These are phyloP conservation scores for Polyodon spathula DNA, from an alignment of 2,113 vertebrate genomes.

Conservation along the genomic window DNA sequence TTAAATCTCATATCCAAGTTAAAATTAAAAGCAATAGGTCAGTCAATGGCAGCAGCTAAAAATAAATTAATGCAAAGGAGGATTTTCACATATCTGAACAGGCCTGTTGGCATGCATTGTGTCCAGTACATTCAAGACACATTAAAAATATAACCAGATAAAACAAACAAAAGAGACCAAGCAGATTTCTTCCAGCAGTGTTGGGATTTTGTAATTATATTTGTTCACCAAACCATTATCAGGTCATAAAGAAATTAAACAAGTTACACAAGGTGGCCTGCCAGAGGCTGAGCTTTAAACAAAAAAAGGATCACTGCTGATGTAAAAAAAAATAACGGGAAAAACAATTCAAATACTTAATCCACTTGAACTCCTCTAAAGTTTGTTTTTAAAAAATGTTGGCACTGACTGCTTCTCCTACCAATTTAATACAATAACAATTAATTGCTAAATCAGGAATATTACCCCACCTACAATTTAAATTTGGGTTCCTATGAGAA, in stretches of 20 bases:
- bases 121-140: neutral
- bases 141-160: neutral
- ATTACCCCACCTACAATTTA: slow-evolving; percentile 16
- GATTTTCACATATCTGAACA: too few species aligned
- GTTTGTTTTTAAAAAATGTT: neutral
- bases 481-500: slow-evolving; percentile 13
- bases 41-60: too few species aligned
- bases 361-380: slow-evolving; percentile 1
- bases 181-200: slow-evolving; percentile 14
- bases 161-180: slow-evolving; percentile 12
- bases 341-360: neutral
- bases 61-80: too few species aligned
- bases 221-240: slow-evolving; percentile 20
- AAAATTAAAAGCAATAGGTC: too few species aligned
- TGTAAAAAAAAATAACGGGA: neutral
- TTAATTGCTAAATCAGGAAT: slow-evolving; percentile 22
- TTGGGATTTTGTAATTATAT: slow-evolving; percentile 17
- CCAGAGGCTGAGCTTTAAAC: slow-evolving; percentile 17
- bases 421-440: slow-evolving; percentile 20
- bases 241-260: slow-evolving; percentile 13
- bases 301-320: slow-evolving; percentile 7
- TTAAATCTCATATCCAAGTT: too few species aligned
- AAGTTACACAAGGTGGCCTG: slow-evolving; percentile 15
- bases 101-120: slow-evolving; percentile 14
- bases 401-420: slow-evolving; percentile 11